These are phyloP conservation scores for Delia radicum DNA, from an alignment of 1,140 invertebrate species.

Conservation along the genomic window DNA sequence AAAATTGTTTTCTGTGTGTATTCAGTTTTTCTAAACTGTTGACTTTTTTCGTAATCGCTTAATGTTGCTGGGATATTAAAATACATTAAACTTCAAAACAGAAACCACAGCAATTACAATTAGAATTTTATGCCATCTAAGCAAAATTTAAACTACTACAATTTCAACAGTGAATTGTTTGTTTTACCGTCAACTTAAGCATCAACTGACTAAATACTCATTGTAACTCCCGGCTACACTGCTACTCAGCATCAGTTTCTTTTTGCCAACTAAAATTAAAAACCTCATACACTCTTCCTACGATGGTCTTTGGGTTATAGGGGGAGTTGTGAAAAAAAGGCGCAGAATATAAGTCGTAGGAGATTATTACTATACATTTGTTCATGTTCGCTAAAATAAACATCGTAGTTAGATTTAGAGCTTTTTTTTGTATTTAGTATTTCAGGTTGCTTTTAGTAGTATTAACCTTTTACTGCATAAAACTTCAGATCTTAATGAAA, in stretches of 20 bases:
- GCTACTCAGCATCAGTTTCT: background rate
- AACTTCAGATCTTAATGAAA: no score
- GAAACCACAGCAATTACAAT: background rate
- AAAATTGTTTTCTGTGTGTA: no score
- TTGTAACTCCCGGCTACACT: background rate
- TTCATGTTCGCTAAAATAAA: background rate
- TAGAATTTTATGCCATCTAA: slow-evolving; percentile 2
- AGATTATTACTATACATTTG: background rate
- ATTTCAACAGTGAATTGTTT: background rate
- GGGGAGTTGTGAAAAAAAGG: no score
- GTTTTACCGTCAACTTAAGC: background rate
- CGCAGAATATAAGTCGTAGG: background rate
- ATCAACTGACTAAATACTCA: background rate
- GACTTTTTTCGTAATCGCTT: no score
- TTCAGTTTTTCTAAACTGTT: no score
- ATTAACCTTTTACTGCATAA: no score
- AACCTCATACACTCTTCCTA: background rate
- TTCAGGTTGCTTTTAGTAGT: no score
- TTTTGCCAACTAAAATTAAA: background rate
- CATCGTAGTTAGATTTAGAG: no score
- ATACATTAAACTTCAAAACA: no score
- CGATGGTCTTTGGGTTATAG: no score
- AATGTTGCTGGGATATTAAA: no score
- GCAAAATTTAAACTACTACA: background rate
- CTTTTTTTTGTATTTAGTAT: no score